Conservation (phyloP, 2,888 invertebrate genomes). For the Hecatera dysodea region DNA sequence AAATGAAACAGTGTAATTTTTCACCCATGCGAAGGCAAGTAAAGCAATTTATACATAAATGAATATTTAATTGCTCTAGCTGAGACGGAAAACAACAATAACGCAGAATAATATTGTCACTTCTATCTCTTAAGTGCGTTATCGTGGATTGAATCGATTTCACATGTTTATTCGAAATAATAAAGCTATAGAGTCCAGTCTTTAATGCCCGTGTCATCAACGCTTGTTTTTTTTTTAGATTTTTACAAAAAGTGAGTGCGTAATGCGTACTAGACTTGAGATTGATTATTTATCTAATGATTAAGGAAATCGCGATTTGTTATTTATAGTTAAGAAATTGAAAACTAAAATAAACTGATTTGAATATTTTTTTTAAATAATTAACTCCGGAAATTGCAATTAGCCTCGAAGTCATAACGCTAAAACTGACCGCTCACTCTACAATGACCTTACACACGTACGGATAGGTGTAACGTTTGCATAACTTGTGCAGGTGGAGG, state of each 20-base stretch:
- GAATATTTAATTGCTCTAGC: conserved; percentile 45
- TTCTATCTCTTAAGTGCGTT: no score
- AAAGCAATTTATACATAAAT: conserved; percentile 27
- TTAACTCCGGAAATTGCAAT: conserved; percentile 60
- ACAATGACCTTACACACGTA: conserved; percentile 70
- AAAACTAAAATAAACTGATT: not conserved
- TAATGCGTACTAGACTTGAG: no score
- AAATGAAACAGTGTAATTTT: conserved; percentile 24
- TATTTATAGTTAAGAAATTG: conserved; percentile 9
- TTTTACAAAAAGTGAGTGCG: not conserved
- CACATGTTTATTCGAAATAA: no score
- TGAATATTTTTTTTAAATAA: conserved; percentile 18
- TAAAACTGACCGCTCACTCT: conserved; percentile 56
- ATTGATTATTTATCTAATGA: no score
- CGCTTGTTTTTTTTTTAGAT: not conserved
- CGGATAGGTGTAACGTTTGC: conserved; percentile 60
- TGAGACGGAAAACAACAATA: conserved; percentile 53
- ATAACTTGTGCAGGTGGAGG: conserved; percentile 80
- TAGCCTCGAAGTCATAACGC: conserved; percentile 60
- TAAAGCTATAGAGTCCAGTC: no score
- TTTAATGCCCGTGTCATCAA: not conserved
- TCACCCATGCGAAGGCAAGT: conserved; percentile 9
- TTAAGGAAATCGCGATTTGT: not conserved
- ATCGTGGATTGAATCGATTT: not conserved
- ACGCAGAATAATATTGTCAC: conserved; percentile 33